Conservation (phyloP, 2,113 vertebrate genomes). For the Tinamus guttatus region DNA sequence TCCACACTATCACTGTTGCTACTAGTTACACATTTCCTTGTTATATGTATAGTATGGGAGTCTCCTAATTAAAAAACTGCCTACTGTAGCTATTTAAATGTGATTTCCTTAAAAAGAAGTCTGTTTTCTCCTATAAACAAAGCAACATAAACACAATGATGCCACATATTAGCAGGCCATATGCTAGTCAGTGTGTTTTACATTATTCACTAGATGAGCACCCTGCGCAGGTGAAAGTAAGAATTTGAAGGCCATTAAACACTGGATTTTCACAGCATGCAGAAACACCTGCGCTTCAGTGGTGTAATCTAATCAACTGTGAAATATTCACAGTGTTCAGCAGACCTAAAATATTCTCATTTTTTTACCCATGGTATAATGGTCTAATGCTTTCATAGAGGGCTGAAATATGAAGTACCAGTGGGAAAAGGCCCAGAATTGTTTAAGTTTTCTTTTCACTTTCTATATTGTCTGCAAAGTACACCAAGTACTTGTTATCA, state of each 20-base stretch:
- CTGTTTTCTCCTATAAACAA: not conserved
- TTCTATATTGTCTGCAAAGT: not conserved
- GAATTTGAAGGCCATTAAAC: constrained; percentile 22
- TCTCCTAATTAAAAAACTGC: not conserved
- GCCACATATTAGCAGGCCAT: not conserved
- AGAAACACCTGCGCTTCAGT: constrained; percentile 2
- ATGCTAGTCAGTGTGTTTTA: not conserved
- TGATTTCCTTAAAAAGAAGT: not conserved
- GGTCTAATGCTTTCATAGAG: not conserved
- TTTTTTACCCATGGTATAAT: constrained; percentile 2
- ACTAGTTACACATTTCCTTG: not conserved
- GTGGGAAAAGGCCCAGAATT: not conserved
- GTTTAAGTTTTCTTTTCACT: not conserved
- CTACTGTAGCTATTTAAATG: not conserved
- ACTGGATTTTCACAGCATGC: not conserved
- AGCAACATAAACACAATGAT: not conserved
- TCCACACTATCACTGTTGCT: not conserved
- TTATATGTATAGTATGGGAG: not conserved
- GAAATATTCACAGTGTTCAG: constrained; percentile 42
- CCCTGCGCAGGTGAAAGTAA: not conserved
- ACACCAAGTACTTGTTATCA: not conserved
- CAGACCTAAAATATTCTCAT: constrained; percentile 37
- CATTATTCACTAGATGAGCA: constrained; percentile 18
- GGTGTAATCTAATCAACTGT: constrained; percentile 33
- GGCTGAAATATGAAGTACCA: not conserved